Evolutionary conservation across 2,113 vertebrate species (phyloP).

Genomic region (Xenopus tropicalis): UCB_Xtro_10.0 CM004447.2:27436001-27436500

Average conservation of each 20-base stretch:
- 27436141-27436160: slow-evolving; percentile 95
- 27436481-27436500: slow-evolving; percentile 92
- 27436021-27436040: too few species aligned
- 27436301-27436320: slow-evolving; percentile 94
- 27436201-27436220: slow-evolving; percentile 92
- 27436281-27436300: slow-evolving; percentile 98
- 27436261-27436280: slow-evolving; percentile 94
- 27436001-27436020: too few species aligned
- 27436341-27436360: slow-evolving; percentile 93
- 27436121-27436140: slow-evolving; percentile 93
- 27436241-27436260: slow-evolving; percentile 97
- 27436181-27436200: slow-evolving; percentile 95
- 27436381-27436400: slow-evolving; percentile 97
- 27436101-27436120: slow-evolving; percentile 95
- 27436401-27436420: slow-evolving; percentile 94
- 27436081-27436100: slow-evolving; percentile 84
- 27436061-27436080: background rate
- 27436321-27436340: slow-evolving; percentile 93
- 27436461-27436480: slow-evolving; percentile 83
- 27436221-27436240: slow-evolving; percentile 93
- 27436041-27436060: background rate
- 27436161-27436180: slow-evolving; percentile 96
- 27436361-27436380: slow-evolving; percentile 93
- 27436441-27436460: slow-evolving; percentile 88
- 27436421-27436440: slow-evolving; percentile 92